Conservation (phyloP, 2,888 invertebrate genomes). For the Tinea trinotella region DNA sequence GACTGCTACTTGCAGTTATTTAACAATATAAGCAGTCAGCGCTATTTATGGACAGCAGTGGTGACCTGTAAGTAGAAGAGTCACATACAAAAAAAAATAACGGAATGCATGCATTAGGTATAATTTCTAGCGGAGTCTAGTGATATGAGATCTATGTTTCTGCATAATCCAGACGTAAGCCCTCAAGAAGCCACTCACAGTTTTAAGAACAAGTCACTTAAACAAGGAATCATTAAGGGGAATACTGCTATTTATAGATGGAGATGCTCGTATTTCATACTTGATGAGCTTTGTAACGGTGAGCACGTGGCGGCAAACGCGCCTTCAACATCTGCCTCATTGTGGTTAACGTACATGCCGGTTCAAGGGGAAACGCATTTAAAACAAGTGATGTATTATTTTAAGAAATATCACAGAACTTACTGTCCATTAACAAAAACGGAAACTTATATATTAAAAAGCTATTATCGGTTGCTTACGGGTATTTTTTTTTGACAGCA, state of each 20-base stretch:
- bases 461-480: too few species aligned
- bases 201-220: slow-evolving; percentile 32
- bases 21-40: too few species aligned
- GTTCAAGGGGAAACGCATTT: slow-evolving; percentile 4
- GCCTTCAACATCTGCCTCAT: slow-evolving; percentile 17
- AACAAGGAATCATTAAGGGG: slow-evolving; percentile 60
- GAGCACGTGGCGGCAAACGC: slow-evolving; percentile 47
- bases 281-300: slow-evolving; percentile 53
- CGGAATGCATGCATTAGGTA: too few species aligned
- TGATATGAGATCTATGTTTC: too few species aligned
- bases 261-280: slow-evolving; percentile 52
- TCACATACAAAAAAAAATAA: too few species aligned
- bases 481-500: too few species aligned
- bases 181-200: background rate
- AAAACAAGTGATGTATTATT: slow-evolving; percentile 15
- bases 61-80: too few species aligned
- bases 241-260: slow-evolving; percentile 43
- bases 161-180: slow-evolving; percentile 18
- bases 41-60: too few species aligned
- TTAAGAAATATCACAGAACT: slow-evolving; percentile 1
- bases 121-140: too few species aligned
- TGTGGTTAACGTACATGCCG: slow-evolving; percentile 5
- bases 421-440: background rate
- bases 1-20: too few species aligned
- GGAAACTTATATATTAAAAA: too few species aligned